Evolutionary conservation across 1,140 invertebrate species (phyloP).

Genomic region (Cardiocondyla obscurior): DNA sequence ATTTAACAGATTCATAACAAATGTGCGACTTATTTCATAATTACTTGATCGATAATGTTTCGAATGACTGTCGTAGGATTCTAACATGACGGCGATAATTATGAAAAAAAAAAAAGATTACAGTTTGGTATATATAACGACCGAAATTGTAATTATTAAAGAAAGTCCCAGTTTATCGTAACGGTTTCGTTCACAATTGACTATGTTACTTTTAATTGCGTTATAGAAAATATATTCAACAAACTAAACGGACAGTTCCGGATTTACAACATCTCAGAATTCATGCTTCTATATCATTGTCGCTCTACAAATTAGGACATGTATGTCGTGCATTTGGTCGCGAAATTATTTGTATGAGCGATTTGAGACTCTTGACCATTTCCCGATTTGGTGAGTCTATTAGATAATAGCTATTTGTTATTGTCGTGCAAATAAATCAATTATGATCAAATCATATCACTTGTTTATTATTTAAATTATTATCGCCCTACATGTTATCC

Average conservation of each 20-base stretch:
- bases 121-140: not conserved
- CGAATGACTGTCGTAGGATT: not conserved
- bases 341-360: not conserved
- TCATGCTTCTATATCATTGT: not conserved
- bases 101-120: not conserved
- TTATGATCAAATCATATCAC: constrained; percentile 16
- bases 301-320: not conserved
- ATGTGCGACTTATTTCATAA: not conserved
- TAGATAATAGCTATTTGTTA: constrained; percentile 35
- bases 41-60: not conserved
- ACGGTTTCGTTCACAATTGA: no score
- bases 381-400: constrained; percentile 7
- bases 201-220: constrained; percentile 4
- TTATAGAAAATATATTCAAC: no score
- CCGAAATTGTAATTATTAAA: not conserved
- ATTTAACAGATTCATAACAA: not conserved
- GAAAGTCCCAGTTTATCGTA: not conserved
- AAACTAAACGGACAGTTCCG: not conserved
- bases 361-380: not conserved
- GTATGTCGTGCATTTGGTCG: not conserved
- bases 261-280: not conserved
- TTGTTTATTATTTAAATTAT: not conserved
- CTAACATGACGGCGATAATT: not conserved
- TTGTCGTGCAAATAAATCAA: constrained; percentile 36
- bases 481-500: not conserved